A percentile compares a stretch with the other conserved stretches of the same genome.
phyloP scores from a whole-genome alignment of 2,113 vertebrate species.

The Trematomus loennbergii region DNA sequence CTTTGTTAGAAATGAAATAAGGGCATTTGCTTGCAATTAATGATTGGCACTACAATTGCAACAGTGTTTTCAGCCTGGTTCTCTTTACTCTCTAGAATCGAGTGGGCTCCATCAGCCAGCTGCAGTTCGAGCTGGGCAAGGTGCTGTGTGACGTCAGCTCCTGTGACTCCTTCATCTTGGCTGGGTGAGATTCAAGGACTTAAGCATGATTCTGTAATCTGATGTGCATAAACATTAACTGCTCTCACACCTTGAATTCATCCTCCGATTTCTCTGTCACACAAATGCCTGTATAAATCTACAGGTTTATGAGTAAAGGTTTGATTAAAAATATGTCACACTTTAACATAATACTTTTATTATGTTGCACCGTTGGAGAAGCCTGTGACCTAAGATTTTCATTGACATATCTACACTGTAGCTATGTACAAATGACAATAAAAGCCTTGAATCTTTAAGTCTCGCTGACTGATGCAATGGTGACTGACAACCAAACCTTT shows the following conservation, averaged over 20 bases:
- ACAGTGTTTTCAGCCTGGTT: not conserved
- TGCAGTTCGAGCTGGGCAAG: conserved; percentile 90
- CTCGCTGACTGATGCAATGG: not conserved
- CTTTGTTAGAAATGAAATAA: not conserved
- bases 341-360: not conserved
- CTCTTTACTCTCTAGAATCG: conserved; percentile 85
- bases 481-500: not conserved
- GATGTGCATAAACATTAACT: not conserved
- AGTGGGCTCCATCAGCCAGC: conserved; percentile 89
- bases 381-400: no score
- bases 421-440: no score
- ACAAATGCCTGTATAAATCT: not conserved
- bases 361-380: no score
- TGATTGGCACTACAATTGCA: not conserved
- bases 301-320: not conserved
- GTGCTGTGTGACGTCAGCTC: conserved; percentile 91
- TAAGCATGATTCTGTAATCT: not conserved
- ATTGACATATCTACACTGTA: no score
- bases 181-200: conserved; percentile 87
- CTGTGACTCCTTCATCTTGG: conserved; percentile 87
- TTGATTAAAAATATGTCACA: not conserved
- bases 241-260: not conserved
- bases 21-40: not conserved
- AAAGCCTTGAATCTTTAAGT: no score
- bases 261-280: not conserved